Evolutionary conservation across 1,140 invertebrate genomes (phyloP), one percentile per base, ranked within the genome.

Genomic region (Parasteatoda tepidariorum): DNA sequence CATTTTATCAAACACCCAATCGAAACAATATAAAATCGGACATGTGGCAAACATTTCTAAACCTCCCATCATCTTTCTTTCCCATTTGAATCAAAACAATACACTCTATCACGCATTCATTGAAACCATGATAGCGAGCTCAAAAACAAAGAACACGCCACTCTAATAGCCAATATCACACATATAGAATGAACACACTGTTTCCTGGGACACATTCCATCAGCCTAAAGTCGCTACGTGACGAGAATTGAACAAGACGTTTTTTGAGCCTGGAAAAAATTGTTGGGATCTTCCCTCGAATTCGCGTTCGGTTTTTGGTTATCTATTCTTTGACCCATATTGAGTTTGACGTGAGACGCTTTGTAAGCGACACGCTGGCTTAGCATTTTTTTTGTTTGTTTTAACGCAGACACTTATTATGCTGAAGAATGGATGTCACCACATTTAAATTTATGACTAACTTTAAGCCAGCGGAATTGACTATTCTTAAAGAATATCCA

Each of bases 191-290:
- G n/a, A n/a, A n/a, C n/a, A n/a, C 2, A 18, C 31, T 18, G 34
- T n/a, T 41, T 41, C 64, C 64, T 13, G 15, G n/a, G 3, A 18
- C 18, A 41, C 64, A 38, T 67, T 67, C 64, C 64, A 67, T 67
- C 64, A 67, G 33, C n/a, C 64, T 67, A 67, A 38, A 18, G 6
- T 67, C 18, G n/a, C 64, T 67, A 67, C 64, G 64, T 67, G 64
- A 41, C 24, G 24, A 67, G 64, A 67, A 67, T 67, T 34, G 13
- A 67, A 24, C 6, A n/a, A 34, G 15, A 15, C 15, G 13, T 38
- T 64, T 64, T 67, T 67, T 67, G 15, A 67, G 64, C 64, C 31
- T n/a, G 9, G 18, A 48, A 48, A 67, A 67, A 67, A 38, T n/a
- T n/a, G 31, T 38, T 24, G 18, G 28, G 4, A 33, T 34, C 30